Conservation (phyloP, 2,113 vertebrate genomes). For the Mormoops blainvillei region DNA sequence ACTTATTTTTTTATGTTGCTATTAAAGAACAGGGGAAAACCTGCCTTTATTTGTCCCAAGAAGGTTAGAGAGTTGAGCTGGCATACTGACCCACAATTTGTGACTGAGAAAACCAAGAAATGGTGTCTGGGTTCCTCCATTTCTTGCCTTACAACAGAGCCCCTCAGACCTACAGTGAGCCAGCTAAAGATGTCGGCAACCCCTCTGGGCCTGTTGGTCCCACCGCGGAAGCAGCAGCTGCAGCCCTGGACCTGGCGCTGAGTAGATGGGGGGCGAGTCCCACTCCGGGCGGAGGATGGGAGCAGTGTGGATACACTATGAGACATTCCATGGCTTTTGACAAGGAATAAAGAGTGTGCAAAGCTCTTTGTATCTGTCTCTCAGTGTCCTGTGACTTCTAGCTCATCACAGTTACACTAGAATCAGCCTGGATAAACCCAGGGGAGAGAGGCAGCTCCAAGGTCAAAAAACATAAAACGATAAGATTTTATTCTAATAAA, state of each 20-base stretch:
- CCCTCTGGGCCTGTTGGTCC: too few species aligned
- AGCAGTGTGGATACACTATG: too few species aligned
- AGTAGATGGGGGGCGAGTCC: rapidly evolving
- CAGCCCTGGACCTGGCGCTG: too few species aligned
- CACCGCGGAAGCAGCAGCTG: background rate
- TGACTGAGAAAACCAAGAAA: background rate
- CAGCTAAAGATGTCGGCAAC: rapidly evolving
- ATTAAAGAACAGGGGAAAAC: background rate
- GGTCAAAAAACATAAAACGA: background rate
- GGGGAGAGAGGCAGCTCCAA: background rate
- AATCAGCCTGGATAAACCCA: background rate
- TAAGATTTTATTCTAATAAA: background rate
- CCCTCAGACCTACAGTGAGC: background rate
- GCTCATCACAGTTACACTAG: background rate
- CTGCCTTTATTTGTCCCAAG: background rate
- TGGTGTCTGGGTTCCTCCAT: too few species aligned
- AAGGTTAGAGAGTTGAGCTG: background rate
- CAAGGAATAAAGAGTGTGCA: background rate
- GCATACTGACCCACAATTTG: rapidly evolving
- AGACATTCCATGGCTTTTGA: too few species aligned
- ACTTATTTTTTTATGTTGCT: background rate
- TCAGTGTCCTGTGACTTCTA: background rate
- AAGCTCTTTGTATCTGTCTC: background rate
- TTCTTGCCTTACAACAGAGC: background rate
- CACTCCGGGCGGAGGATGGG: rapidly evolving